These are phyloP conservation scores for Harpagifer antarcticus DNA, from an alignment of 2,797 vertebrate species.

Conservation along the genomic window DNA sequence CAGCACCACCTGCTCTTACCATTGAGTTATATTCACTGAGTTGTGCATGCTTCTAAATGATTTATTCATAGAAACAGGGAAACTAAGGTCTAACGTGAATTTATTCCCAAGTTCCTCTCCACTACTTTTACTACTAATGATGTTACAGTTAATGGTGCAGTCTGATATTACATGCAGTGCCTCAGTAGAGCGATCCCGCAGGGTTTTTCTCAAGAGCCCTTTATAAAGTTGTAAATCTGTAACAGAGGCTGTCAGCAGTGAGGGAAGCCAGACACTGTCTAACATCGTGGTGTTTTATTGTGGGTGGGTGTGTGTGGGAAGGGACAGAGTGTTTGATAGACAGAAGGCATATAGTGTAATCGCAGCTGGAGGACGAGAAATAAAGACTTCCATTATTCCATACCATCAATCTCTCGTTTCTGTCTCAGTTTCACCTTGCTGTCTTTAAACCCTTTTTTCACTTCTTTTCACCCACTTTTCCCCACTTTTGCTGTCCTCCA, in stretches of 20 bases:
- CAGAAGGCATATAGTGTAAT: constrained; percentile 52
- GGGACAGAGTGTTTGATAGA: constrained; percentile 45
- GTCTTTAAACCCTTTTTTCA: neutral
- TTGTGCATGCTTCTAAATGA: neutral
- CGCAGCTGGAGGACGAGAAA: constrained; percentile 55
- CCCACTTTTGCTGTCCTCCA: neutral
- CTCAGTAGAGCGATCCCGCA: neutral
- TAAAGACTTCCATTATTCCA: constrained; percentile 46
- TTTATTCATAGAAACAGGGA: neutral
- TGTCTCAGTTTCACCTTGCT: neutral
- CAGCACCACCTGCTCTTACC: neutral
- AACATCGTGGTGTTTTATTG: constrained; percentile 36
- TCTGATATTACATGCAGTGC: constrained; percentile 13
- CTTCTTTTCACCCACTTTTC: neutral
- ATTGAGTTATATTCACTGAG: too few relatives aligned
- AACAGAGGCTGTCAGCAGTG: constrained; percentile 39
- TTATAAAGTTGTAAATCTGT: constrained; percentile 56
- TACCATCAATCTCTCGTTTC: constrained; percentile 45
- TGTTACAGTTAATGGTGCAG: constrained; percentile 6
- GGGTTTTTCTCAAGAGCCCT: constrained; percentile 29
- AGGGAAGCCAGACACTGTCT: constrained; percentile 46
- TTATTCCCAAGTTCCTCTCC: neutral
- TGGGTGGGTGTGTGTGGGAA: constrained; percentile 25
- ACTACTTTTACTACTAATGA: neutral
- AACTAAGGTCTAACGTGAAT: neutral